Base-by-base conservation (phyloP, 1,140 invertebrate genomes). In the Hylaeus anthracinus region DNA sequence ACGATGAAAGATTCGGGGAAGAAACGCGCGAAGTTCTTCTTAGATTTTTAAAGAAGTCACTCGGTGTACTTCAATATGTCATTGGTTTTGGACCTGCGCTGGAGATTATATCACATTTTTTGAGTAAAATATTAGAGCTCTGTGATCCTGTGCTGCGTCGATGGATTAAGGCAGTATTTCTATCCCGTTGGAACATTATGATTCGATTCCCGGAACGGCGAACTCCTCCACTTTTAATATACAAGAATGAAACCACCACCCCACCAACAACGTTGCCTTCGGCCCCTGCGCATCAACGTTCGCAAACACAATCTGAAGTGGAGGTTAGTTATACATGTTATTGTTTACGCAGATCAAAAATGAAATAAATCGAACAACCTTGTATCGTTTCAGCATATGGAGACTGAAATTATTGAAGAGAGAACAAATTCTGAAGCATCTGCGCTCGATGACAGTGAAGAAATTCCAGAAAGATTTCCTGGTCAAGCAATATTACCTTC, bases 401-500 rank as follows among this genome's bases (percentile, higher is more conserved):
- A 92, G 84, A 90, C 89, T 6, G 91, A 93, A 66, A 26, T 70
- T 37, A 48, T 78, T 5, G 89, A 88, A 64, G 86, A 88, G 26
- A 90, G 85, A 79, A 43, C 86, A 37, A 81, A 72, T 5, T 81
- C 85, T 41, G 89, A 91, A 74, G 58, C 83, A 4, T 64, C 87
- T 1, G 39, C 86, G 66, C 82, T 87, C 12, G 89, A 91, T 26
- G 88, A 90, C 9, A 83, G 84, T 41, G 90, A 92, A 81, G 91
- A 91, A 72, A 82, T 90, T 70, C 89, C 90, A 4, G 88, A 85
- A 83, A 91, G 87, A 43, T 93, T 93, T 48, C 88, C 92, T n/a
- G 91, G 91, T 66, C 91, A 94, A 37, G 91, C 90, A 79, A 75
- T 87, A 55, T 81, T 95, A 72, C 94, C 94, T 79, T 84, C 91